Percentiles rank a stretch among this genome's conserved stretches.
Evolutionary conservation across 2,797 vertebrate species (phyloP).

Genomic region (Euphonia xanthogaster): DNA sequence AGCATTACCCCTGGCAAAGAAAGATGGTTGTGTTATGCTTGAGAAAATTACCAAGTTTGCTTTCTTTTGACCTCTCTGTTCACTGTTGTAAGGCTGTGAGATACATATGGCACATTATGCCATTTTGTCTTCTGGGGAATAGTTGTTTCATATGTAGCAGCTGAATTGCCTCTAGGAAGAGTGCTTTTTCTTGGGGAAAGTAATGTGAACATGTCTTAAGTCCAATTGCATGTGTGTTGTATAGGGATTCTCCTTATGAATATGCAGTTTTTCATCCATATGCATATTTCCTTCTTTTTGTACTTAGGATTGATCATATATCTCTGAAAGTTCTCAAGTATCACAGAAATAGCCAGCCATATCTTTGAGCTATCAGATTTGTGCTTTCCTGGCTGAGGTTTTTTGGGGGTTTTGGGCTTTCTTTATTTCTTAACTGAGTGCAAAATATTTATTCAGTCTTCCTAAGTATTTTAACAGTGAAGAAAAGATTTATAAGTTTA

Average conservation of each 20-base stretch:
- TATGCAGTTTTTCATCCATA: not conserved
- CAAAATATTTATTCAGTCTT: not conserved
- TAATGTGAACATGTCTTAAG: not conserved
- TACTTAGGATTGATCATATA: not conserved
- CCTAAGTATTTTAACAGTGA: not conserved
- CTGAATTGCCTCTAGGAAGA: not conserved
- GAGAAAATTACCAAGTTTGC: not conserved
- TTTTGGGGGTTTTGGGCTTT: fast-evolving
- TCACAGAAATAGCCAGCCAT: not conserved
- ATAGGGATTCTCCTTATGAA: not conserved
- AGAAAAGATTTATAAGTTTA: not conserved
- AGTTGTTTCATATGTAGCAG: not conserved
- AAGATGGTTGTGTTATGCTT: not conserved
- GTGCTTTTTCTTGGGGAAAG: not conserved
- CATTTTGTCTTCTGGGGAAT: not conserved
- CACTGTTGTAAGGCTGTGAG: not conserved
- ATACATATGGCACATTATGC: not conserved
- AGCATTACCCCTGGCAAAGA: not conserved
- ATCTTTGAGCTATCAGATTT: not conserved
- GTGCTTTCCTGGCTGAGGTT: not conserved
- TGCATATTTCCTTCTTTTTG: not conserved
- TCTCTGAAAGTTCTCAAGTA: not conserved
- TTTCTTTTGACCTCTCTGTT: not conserved
- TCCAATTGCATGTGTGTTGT: not conserved
- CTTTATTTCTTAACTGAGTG: not conserved